A percentile compares a stretch with the other conserved stretches of the same genome.
These are phyloP conservation scores for Drosophila flavopinicola DNA, from an alignment of 2,888 invertebrate genomes.

Conservation along the genomic window DNA sequence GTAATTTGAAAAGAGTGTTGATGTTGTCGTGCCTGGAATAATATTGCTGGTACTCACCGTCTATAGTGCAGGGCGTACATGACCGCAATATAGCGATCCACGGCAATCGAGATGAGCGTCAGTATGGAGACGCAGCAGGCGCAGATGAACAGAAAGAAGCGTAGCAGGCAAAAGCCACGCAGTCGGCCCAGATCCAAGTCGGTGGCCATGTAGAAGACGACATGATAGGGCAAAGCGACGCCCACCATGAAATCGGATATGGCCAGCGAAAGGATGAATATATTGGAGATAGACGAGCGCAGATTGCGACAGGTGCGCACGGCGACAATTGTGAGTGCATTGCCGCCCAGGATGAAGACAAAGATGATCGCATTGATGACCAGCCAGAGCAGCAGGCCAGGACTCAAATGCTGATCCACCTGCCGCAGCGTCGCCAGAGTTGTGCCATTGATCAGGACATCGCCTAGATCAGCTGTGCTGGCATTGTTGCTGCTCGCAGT, in stretches of 20 bases:
- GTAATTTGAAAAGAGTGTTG: too few relatives aligned
- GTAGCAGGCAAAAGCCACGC: slow-evolving; percentile 88
- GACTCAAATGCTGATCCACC: slow-evolving; percentile 22
- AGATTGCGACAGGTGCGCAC: slow-evolving; percentile 89
- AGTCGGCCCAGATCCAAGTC: slow-evolving; percentile 86
- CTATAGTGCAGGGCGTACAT: slow-evolving; percentile 92
- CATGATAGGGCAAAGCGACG: slow-evolving; percentile 90
- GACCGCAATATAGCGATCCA: slow-evolving; percentile 92
- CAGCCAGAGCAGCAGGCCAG: slow-evolving; percentile 86
- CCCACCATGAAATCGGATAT: slow-evolving; percentile 92
- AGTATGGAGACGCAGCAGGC: slow-evolving; percentile 92
- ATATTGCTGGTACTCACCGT: slow-evolving; percentile 83
- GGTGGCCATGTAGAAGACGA: slow-evolving; percentile 89
- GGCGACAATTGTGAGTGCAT: slow-evolving; percentile 90
- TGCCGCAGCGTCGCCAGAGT: background rate
- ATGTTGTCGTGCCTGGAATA: too few relatives aligned
- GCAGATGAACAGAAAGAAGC: slow-evolving; percentile 90
- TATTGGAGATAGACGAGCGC: slow-evolving; percentile 89
- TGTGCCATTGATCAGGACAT: slow-evolving; percentile 3
- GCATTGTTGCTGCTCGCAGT: slow-evolving; percentile 8
- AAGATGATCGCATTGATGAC: slow-evolving; percentile 88
- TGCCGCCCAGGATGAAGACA: slow-evolving; percentile 89
- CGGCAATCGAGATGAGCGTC: slow-evolving; percentile 91
- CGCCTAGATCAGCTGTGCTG: background rate
- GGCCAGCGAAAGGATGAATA: slow-evolving; percentile 91